Evolutionary conservation across 2,797 vertebrate species (phyloP).

Genomic region (Rhincodon typus): DNA sequence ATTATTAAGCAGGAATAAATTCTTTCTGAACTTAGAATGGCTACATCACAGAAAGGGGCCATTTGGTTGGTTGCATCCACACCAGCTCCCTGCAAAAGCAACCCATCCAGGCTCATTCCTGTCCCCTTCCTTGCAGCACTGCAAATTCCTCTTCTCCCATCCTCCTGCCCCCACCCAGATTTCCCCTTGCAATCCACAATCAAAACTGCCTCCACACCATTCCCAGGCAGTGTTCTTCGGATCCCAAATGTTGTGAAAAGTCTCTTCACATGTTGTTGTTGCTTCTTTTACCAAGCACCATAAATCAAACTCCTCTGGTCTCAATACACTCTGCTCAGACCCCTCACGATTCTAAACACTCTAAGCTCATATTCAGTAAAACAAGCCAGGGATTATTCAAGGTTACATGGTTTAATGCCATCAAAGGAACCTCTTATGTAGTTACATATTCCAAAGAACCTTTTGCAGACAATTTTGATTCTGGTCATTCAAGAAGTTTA

Average conservation of each 20-base stretch:
- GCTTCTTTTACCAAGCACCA: not conserved
- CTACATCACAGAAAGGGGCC: too few species aligned
- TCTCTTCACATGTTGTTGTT: not conserved
- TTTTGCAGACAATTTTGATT: not conserved
- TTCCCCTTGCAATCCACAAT: not conserved
- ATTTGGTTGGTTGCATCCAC: too few species aligned
- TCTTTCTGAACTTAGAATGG: not conserved
- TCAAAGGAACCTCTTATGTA: too few species aligned
- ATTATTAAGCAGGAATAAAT: not conserved
- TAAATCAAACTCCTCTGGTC: not conserved
- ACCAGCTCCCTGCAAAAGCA: too few species aligned
- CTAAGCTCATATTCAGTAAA: too few species aligned
- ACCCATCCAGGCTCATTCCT: too few species aligned
- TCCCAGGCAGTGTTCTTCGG: not conserved
- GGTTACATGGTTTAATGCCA: too few species aligned
- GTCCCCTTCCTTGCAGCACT: too few species aligned
- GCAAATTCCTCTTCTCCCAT: too few species aligned
- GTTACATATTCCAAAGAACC: not conserved
- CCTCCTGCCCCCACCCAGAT: too few species aligned
- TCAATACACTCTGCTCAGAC: not conserved
- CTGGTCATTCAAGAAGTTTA: not conserved
- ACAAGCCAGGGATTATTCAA: too few species aligned
- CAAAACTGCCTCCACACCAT: not conserved
- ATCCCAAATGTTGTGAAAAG: not conserved
- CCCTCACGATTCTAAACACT: too few species aligned